Evolutionary conservation across 2,797 vertebrate species (phyloP).

Genomic region (Leuciscus waleckii): DNA sequence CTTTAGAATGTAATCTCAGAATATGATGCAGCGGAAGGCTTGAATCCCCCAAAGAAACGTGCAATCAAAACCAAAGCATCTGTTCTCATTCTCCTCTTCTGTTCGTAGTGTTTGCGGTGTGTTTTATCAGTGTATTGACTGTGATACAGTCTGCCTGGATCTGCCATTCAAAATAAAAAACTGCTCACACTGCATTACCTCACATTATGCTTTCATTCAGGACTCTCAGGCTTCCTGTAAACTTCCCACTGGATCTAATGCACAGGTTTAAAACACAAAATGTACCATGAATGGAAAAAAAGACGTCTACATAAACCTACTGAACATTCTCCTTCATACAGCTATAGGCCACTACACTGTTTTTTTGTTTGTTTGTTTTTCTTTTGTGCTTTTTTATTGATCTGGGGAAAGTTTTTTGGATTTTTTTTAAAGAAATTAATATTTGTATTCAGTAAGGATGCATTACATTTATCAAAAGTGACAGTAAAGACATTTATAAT

Average conservation of each 20-base stretch:
- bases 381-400: not conserved
- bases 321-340: not conserved
- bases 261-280: not conserved
- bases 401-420: not conserved
- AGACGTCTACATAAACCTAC: not conserved
- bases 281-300: not conserved
- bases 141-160: not conserved
- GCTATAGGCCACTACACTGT: not conserved
- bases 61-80: slow-evolving; percentile 25
- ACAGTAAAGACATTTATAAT: not conserved
- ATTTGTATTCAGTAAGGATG: not conserved
- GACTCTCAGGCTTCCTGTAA: not conserved
- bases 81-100: slow-evolving; percentile 5
- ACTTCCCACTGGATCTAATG: not conserved
- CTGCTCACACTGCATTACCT: not conserved
- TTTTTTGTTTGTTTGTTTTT: too few species aligned
- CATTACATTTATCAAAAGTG: too few species aligned
- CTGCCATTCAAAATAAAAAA: not conserved
- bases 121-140: slow-evolving; percentile 17
- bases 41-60: slow-evolving; percentile 1
- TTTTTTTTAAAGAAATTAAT: not conserved
- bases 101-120: not conserved
- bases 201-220: not conserved
- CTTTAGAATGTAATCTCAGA: slow-evolving; percentile 10
- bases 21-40: not conserved